Base-by-base conservation (phyloP, 2,888 invertebrate species). In the Thereva nobilitata region DNA sequence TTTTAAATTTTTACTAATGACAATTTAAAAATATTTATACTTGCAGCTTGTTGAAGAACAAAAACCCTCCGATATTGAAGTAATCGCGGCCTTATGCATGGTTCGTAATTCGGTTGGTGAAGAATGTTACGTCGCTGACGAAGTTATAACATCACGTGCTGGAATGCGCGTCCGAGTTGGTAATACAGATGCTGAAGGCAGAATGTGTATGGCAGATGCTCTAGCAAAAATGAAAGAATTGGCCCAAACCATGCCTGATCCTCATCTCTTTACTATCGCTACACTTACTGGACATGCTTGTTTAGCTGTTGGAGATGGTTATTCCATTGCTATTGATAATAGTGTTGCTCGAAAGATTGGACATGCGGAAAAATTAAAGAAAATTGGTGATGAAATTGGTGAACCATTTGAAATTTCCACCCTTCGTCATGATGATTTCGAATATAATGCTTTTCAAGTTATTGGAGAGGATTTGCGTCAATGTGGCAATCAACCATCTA, bases 111-210 rank as follows among this genome's bases (percentile, higher is more conserved):
- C 92, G 73, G 87, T 95, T 67, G 97, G 96, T 42, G 89, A 89
- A 78, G 90, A 95, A 74, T 86, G 87, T 65, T 95, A 95, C 80
- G 95, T 95, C 4, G 81, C 94, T 49, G 97, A 97, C 84, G 97
- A 97, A 83, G 85, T 97, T 68, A 87, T 96, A 71, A 88, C 88
- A 5, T 87, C 92, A 5, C 86, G 95, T 66, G 89, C 92, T 70
- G 94, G 95, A 4, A 85, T 86, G n/a, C 84, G 93, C 68, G 88
- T 96, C 63, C 86, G 96, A 67, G 86, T 97, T 55, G 92, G 92
- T 65, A 97, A 97, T 82, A 97, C 97, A 4, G 97, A 97, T 83
- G 95, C 96, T 57, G 97, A 97, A 82, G 97, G 97, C 1, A 85
- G 96, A 67, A 90, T 95, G 90, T 90, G 91, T 52, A 94, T 96